Evolutionary conservation across 2,113 vertebrate genomes (phyloP), one percentile per base, ranked within the genome.

Genomic region (Malurus elegans): DNA sequence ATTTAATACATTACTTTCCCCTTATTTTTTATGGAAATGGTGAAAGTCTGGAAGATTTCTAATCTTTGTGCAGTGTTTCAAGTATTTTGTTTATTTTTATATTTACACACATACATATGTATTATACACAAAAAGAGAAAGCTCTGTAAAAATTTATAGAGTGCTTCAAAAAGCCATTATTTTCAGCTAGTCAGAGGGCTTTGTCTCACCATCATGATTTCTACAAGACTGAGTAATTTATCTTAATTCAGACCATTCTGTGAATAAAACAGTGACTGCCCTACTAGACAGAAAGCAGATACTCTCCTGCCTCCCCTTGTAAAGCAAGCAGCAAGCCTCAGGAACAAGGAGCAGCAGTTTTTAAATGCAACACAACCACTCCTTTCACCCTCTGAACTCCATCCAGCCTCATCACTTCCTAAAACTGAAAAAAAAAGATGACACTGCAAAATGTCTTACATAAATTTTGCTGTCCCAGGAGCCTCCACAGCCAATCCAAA

Each of bases 371-470:
- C 56, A 80, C 44, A 95, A 79, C 34, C 1, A 1, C 61, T 44
- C 34, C 34, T 61, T 79, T 79, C 58, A 76, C 21, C 58, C 2
- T 0, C 78, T 92, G 84, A 95, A 87, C 70, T 82, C 47, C 45
- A 82, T 75, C 87, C 90, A 96, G 64, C 54, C 74, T 93, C 87
- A 94, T 67, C 74, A 67, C 80, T 83, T 86, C 40, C 71, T 84
- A 92, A 79, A 94, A 78, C 38, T 62, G 31, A 69, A 88, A 84
- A 93, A 69, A 47, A 47, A 58, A 75, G 48, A 86, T 90, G 79
- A 97, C 75, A 74, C 51, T 74, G 79, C 75, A 95, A 88, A 93
- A 90, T 7, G 7, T 83, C 82, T 80, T 34, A 58, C 36, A 80
- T 86, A 80, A 95, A 92, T 96, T 90, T 48, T 88, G 26, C 79